These are phyloP conservation scores for Agonopterix subpropinquella DNA, from an alignment of 2,888 invertebrate genomes.

Conservation along the genomic window DNA sequence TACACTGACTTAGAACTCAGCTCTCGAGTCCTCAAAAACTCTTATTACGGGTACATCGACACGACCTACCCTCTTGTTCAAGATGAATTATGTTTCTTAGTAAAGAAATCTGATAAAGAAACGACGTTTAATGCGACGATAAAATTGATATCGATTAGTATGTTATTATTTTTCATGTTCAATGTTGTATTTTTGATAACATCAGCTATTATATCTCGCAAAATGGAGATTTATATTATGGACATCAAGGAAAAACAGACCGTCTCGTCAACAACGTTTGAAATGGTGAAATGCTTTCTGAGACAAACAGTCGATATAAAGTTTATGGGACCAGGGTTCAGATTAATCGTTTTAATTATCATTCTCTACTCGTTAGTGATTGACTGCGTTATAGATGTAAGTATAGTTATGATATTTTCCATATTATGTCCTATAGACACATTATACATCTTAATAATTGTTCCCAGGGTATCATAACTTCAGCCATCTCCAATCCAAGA, in stretches of 20 bases:
- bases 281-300: conserved; percentile 57
- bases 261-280: conserved; percentile 35
- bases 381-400: conserved; percentile 64
- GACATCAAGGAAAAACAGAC: conserved; percentile 29
- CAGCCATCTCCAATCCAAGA: conserved; percentile 58
- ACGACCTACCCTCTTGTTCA: conserved; percentile 67
- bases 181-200: conserved; percentile 36
- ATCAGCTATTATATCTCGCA: conserved; percentile 36
- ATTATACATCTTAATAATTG: background rate
- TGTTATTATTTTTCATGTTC: conserved; percentile 39
- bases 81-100: conserved; percentile 73
- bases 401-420: conserved; percentile 19
- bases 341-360: conserved; percentile 41
- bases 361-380: conserved; percentile 58
- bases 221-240: conserved; percentile 39
- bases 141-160: conserved; percentile 43
- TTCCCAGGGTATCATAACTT: conserved; percentile 60
- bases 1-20: conserved; percentile 73
- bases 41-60: conserved; percentile 68
- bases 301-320: conserved; percentile 57
- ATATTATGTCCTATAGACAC: conserved; percentile 3
- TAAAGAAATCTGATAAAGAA: conserved; percentile 65
- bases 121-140: conserved; percentile 62
- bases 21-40: conserved; percentile 67
- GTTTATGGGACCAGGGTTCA: conserved; percentile 51